Evolutionary conservation across 2,888 invertebrate species (phyloP), one percentile per base, ranked within the genome.

Genomic region (Ichneumoninae sp.): DNA sequence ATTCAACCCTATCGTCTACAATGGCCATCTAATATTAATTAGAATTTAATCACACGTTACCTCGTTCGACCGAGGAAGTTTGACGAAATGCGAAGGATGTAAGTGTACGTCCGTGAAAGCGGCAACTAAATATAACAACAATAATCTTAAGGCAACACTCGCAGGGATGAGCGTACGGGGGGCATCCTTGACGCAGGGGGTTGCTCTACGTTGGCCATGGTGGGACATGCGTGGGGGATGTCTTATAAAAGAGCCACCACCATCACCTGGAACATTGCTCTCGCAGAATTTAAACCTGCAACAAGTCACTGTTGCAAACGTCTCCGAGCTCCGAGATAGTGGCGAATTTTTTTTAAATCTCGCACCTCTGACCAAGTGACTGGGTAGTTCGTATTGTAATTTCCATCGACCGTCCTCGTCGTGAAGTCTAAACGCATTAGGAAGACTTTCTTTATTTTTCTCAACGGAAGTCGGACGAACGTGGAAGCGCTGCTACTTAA

Each of bases 241-340:
- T 84, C 86, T 89, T 89, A 89, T 89, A 89, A 89, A 88, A 85
- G 86, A 80, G 83, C 84, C 80, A 81, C 74, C 85, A 83, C 65
- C 81, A 86, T 86, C 85, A 83, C 78, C 80, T 84, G 73, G 63
- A 76, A 76, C 89, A 89, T 86, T 88, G 83, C 86, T 83, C 78
- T 74, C 76, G 77, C 79, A 85, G 88, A 88, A 86, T 87, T 88
- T 86, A 83, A 77, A 87, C 81, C 76, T 71, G 81, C 84, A 85
- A 86, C 85, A 88, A 70, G 80, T 54, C 77, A 70, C 36, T 30
- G 50, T 47, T 69, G 22, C 65, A 16, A 65, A 73, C 47, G 60
- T 30, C 36, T 8, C 44, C 10, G 66, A 57, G n/a, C 22, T n/a
- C 22, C 63, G 10, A 19, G 6, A 19, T 68, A 36, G 40, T 22